phyloP scores from a whole-genome alignment of 2,888 invertebrate genomes.

The Plagodis pulveraria region DNA sequence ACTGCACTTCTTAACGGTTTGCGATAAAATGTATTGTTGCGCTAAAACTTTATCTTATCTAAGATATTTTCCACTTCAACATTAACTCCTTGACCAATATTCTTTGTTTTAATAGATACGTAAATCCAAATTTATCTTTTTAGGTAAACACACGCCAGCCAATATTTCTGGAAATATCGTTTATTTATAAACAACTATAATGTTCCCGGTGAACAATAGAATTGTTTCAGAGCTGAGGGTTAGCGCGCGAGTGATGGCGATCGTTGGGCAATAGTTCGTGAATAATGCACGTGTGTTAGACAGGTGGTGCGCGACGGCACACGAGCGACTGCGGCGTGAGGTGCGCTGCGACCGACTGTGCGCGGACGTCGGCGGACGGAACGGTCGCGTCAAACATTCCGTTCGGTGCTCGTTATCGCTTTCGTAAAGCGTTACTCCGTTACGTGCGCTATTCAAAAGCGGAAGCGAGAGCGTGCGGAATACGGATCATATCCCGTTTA shows the following conservation, averaged over 20 bases:
- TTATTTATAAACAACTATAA: conserved; percentile 14
- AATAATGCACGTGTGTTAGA: conserved; percentile 24
- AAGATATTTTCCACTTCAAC: conserved; percentile 65
- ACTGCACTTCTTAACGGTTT: conserved; percentile 54
- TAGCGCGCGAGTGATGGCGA: background rate
- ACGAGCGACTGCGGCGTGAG: conserved; percentile 53
- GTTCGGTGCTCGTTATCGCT: conserved; percentile 58
- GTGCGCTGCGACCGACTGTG: conserved; percentile 35
- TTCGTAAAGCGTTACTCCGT: conserved; percentile 63
- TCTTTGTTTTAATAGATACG: conserved; percentile 53
- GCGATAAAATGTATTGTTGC: conserved; percentile 60
- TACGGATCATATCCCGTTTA: conserved; percentile 9
- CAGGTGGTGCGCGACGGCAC: conserved; percentile 57
- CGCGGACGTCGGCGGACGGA: conserved; percentile 30
- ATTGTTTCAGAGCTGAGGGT: conserved; percentile 3
- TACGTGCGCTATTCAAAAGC: conserved; percentile 41
- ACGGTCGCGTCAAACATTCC: conserved; percentile 42
- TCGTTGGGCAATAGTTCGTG: conserved; percentile 6
- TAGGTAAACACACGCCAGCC: background rate
- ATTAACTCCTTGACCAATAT: conserved; percentile 60
- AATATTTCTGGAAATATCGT: conserved; percentile 2
- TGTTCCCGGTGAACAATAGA: conserved; percentile 1
- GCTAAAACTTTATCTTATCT: conserved; percentile 70
- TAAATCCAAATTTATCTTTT: conserved; percentile 4
- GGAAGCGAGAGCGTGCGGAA: conserved; percentile 32